phyloP scores from a whole-genome alignment of 2,113 vertebrate genomes.

The Malurus alboscapulatus region DNA sequence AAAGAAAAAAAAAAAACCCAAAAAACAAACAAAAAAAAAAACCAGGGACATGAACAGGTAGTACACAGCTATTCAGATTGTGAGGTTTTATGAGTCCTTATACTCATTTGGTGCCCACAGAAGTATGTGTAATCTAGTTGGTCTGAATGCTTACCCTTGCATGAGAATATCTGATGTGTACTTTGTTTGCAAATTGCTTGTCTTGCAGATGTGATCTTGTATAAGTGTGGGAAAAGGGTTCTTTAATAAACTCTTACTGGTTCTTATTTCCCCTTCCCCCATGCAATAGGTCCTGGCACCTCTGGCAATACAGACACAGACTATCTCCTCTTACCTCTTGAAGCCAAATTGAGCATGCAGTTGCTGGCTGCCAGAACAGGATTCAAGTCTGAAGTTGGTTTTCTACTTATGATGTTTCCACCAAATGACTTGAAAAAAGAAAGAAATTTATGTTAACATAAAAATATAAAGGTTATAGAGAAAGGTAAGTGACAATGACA shows the following conservation, averaged over 20 bases:
- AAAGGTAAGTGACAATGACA: neutral
- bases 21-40: too few relatives aligned
- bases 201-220: neutral
- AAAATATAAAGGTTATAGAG: too few relatives aligned
- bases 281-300: neutral
- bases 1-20: neutral
- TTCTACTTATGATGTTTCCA: constrained; percentile 84
- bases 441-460: neutral
- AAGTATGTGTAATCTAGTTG: neutral
- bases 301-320: neutral
- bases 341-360: constrained; percentile 77
- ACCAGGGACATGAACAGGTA: neutral
- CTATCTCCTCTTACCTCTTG: constrained; percentile 69
- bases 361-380: constrained; percentile 84
- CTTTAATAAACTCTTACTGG: neutral
- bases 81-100: neutral
- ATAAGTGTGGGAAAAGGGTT: neutral
- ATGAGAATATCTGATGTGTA: neutral
- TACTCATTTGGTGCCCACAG: neutral
- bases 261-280: neutral
- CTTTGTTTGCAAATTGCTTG: neutral
- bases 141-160: neutral
- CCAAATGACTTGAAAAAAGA: constrained; percentile 83
- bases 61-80: neutral
- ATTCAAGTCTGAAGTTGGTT: constrained; percentile 89